These are phyloP conservation scores for Heterodera carotae DNA, from an alignment of 1,140 invertebrate species.

Conservation along the genomic window DNA sequence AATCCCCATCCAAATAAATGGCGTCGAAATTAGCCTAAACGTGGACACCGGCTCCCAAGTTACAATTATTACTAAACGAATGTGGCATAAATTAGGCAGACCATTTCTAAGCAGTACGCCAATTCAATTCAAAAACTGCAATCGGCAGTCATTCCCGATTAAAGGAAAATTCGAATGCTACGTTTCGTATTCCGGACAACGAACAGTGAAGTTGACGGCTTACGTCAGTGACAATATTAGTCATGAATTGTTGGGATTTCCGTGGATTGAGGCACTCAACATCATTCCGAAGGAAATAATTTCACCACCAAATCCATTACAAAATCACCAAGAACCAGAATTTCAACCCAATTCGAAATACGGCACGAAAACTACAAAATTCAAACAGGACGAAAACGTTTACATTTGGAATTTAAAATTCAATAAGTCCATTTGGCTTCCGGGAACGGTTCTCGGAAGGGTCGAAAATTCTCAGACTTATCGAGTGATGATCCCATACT, in stretches of 20 bases:
- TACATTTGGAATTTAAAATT: neutral
- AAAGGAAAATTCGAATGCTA: no score
- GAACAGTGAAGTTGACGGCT: neutral
- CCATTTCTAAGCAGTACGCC: no score
- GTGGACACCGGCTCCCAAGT: no score
- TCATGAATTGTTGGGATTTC: slow-evolving; percentile 6
- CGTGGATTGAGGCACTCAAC: neutral
- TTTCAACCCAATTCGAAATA: neutral
- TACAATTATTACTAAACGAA: no score
- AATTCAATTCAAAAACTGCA: no score
- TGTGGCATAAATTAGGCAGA: no score
- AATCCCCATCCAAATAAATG: neutral
- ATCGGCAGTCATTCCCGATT: no score
- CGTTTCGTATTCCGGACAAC: no score
- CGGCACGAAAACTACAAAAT: neutral
- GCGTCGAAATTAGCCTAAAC: neutral
- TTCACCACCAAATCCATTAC: neutral
- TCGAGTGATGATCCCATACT: neutral
- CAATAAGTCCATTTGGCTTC: neutral
- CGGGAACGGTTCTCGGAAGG: neutral
- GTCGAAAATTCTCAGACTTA: slow-evolving; percentile 5
- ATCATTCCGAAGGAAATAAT: slow-evolving; percentile 13
- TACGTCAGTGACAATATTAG: neutral
- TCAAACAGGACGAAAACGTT: neutral
- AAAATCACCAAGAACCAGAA: neutral